A percentile compares a stretch with the other conserved stretches of the same genome.
Evolutionary conservation across 2,113 vertebrate genomes (phyloP).

Genomic region (Notiomystis cincta): DNA sequence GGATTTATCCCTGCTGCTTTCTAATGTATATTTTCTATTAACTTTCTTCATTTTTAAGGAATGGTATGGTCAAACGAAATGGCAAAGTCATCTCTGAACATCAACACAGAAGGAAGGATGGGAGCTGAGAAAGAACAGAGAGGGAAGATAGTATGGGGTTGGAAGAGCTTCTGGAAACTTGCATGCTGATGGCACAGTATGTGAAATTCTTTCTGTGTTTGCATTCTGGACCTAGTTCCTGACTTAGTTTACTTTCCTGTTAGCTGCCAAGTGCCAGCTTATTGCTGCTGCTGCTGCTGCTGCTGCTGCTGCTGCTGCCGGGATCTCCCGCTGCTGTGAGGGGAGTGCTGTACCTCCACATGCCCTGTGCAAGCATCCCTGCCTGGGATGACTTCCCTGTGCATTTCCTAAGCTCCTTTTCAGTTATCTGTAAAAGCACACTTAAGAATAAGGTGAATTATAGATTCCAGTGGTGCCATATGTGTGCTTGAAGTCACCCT

Average conservation of each 20-base stretch:
- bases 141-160: neutral
- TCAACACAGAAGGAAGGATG: neutral
- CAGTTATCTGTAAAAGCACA: neutral
- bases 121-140: slow-evolving; percentile 15
- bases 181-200: slow-evolving; percentile 9
- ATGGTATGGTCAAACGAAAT: neutral
- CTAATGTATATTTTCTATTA: neutral
- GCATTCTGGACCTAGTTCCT: slow-evolving; percentile 44
- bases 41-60: neutral
- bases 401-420: neutral
- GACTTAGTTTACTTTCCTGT: slow-evolving; percentile 45
- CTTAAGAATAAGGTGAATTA: neutral
- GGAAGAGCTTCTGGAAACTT: slow-evolving; percentile 54
- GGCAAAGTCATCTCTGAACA: neutral
- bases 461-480: neutral
- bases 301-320: neutral
- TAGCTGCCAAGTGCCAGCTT: neutral
- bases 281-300: neutral
- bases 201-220: slow-evolving; percentile 51
- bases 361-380: rapidly evolving
- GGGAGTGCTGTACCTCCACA: rapidly evolving
- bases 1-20: neutral
- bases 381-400: neutral
- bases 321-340: neutral
- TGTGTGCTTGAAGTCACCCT: neutral